Conservation (phyloP, 2,888 invertebrate species). For the Nysson spinosus region DNA sequence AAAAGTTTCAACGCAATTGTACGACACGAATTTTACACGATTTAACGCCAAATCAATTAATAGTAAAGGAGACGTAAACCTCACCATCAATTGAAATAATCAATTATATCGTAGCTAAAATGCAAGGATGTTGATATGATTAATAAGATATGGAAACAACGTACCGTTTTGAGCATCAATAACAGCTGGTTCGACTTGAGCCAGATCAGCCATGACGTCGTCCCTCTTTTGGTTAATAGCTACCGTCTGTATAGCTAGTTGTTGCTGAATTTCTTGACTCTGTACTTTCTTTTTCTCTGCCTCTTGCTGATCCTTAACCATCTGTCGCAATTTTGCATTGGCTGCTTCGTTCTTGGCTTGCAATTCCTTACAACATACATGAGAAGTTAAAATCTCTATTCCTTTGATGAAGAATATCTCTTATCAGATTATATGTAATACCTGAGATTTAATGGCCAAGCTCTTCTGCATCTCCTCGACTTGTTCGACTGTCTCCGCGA, state of each 20-base stretch:
- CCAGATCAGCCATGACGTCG: slow-evolving; percentile 97
- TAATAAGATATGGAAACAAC: slow-evolving; percentile 11
- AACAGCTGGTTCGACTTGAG: slow-evolving; percentile 98
- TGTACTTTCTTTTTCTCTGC: slow-evolving; percentile 99
- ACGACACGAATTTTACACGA: neutral
- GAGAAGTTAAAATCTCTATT: neutral
- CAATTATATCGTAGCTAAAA: no score
- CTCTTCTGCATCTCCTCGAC: slow-evolving; percentile 99
- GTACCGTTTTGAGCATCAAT: slow-evolving; percentile 97
- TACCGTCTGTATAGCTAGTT: slow-evolving; percentile 91
- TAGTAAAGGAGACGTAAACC: no score
- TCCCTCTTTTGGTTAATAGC: slow-evolving; percentile 96
- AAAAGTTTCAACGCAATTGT: slow-evolving; percentile 29
- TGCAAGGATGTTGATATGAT: neutral
- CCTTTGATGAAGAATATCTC: neutral
- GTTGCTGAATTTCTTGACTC: slow-evolving; percentile 95
- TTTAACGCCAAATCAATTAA: no score
- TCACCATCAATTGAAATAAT: no score
- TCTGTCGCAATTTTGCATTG: slow-evolving; percentile 98
- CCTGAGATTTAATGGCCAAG: slow-evolving; percentile 95
- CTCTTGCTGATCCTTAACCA: slow-evolving; percentile 99
- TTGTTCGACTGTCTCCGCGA: slow-evolving; percentile 99
- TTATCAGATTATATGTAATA: slow-evolving; percentile 61
- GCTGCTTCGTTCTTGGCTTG: slow-evolving; percentile 99
- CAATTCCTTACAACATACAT: slow-evolving; percentile 80